phyloP scores from a whole-genome alignment of 2,797 vertebrate genomes.

The Lemur catta region DNA sequence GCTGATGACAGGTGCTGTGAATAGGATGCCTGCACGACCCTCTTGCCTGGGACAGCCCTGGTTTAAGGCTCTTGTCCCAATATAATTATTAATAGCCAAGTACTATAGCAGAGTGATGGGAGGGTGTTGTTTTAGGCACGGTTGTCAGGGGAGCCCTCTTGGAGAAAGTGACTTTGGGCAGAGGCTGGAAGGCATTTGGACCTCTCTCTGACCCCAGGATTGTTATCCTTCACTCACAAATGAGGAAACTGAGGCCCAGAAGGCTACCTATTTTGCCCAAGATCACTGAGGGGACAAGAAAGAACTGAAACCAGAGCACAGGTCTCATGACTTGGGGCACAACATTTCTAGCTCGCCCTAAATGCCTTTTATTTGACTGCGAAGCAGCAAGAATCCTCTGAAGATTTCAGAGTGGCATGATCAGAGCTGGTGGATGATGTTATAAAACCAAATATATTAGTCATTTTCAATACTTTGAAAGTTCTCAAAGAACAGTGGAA shows the following conservation, averaged over 20 bases:
- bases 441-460: slow-evolving; percentile 65
- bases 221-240: not conserved
- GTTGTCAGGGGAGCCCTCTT: not conserved
- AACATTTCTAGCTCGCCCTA: not conserved
- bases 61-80: not conserved
- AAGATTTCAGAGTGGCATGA: slow-evolving; percentile 44
- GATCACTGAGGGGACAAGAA: not conserved
- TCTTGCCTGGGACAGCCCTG: not conserved
- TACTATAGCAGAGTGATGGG: fast-evolving
- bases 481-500: slow-evolving; percentile 64
- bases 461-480: slow-evolving; percentile 71
- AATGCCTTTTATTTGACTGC: slow-evolving; percentile 41
- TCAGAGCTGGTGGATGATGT: slow-evolving; percentile 34
- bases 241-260: not conserved
- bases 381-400: slow-evolving; percentile 45
- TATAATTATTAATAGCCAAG: not conserved
- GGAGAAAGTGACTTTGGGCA: not conserved
- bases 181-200: not conserved
- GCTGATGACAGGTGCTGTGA: not conserved
- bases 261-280: not conserved
- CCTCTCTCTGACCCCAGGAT: not conserved
- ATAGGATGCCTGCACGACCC: no score
- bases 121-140: not conserved
- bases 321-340: not conserved
- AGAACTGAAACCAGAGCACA: fast-evolving